Evolutionary conservation across 1,140 invertebrate genomes (phyloP), one percentile per base, ranked within the genome.

Genomic region (Sesamia nonagrioides): DNA sequence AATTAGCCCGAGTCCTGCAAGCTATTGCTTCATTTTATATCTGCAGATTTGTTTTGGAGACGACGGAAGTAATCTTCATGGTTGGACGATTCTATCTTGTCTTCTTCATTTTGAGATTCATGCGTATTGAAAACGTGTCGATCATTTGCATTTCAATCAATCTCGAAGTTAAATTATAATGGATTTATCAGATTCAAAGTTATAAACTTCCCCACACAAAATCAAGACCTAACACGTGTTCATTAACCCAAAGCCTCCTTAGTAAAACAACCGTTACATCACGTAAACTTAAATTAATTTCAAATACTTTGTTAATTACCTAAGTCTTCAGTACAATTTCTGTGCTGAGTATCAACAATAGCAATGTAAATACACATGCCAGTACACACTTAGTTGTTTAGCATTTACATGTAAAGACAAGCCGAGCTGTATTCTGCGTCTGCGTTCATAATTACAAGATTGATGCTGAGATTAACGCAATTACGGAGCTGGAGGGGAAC

Each of bases 1-100:
- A 86, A 86, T 87, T 87, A 86, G 87, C 87, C 48, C 60, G 48
- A 68, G 74, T 54, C 74, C 42, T 50, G 48, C 48, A 45, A 54
- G 60, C 60, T 77, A 68, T 77, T 54, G 60, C 60, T 21, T 40
- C 42, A 27, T 76, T 76, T 68, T 77, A 68, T 17, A 50, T 69
- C 48, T 48, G 21, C 21, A 11, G 42, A 48, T 50, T 63, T 27
- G 56, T 60, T 75, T 56, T 50, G 21, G 54, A 71, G 50, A 69
- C 66, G 66, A 61, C 60, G 35, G 60, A 66, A 66, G 61, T 66
- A 66, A 66, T 66, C 61, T 66, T 2, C 35, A 9, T 18, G 45
- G 37, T 35, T 42, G 17, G 17, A 13, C 17, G 37, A 17, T 11
- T 42, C n/a, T 11, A 35, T 35, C 2, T 17, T 37, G 58, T 61